Evolutionary conservation across 2,113 vertebrate genomes (phyloP).

Genomic region (Labeo rohita): DNA sequence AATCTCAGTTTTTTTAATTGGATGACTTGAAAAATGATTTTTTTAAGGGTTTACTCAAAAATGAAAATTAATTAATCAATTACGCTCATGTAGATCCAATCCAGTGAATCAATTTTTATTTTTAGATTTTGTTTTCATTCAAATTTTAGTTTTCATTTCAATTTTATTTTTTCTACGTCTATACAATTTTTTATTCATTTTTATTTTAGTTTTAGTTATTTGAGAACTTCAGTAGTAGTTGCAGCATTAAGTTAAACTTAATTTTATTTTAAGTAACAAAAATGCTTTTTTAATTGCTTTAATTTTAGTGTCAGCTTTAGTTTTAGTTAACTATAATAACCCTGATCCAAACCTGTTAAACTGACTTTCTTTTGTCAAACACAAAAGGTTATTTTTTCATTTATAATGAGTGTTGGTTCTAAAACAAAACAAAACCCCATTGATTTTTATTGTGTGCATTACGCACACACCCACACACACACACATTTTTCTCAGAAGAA

Average conservation of each 20-base stretch:
- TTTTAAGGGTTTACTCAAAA: too few relatives aligned
- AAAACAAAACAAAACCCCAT: not conserved
- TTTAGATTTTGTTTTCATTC: too few relatives aligned
- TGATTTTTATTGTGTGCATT: not conserved
- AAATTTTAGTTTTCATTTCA: too few relatives aligned
- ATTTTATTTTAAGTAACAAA: not conserved
- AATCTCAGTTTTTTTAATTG: too few relatives aligned
- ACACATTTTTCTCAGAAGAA: not conserved
- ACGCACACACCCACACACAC: too few relatives aligned
- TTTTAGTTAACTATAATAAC: not conserved
- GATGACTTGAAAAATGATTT: too few relatives aligned
- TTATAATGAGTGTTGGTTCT: not conserved
- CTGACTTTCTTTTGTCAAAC: not conserved
- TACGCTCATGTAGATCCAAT: too few relatives aligned
- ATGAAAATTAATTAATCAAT: too few relatives aligned
- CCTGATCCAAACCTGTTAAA: not conserved
- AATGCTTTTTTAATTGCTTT: not conserved
- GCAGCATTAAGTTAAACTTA: not conserved
- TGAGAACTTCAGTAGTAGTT: not conserved
- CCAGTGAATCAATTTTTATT: too few relatives aligned
- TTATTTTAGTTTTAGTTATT: too few relatives aligned
- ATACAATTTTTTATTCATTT: too few relatives aligned
- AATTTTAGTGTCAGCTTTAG: not conserved
- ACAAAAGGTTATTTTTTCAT: not conserved
- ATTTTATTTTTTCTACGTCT: too few relatives aligned